Percentiles rank a stretch among this genome's conserved stretches.
Evolutionary conservation across 1,140 invertebrate genomes (phyloP).

Genomic region (Popillia japonica): DNA sequence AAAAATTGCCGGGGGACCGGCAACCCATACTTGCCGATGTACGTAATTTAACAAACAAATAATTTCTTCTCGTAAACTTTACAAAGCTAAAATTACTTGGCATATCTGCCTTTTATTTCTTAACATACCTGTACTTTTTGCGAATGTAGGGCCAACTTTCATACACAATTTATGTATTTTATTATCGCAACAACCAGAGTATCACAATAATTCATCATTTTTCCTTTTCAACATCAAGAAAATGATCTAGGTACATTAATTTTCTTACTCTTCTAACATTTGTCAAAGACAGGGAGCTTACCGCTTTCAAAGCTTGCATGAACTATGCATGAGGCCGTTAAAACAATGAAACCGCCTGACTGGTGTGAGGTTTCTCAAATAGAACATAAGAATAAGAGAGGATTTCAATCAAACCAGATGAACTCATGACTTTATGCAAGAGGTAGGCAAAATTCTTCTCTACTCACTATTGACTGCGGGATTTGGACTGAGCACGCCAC

Average conservation of each 20-base stretch:
- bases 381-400: conserved; percentile 59
- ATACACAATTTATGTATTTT: too few relatives aligned
- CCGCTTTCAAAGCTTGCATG: conserved; percentile 50
- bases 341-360: conserved; percentile 55
- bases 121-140: too few relatives aligned
- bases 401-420: conserved; percentile 61
- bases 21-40: too few relatives aligned
- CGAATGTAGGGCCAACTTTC: too few relatives aligned
- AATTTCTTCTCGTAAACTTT: too few relatives aligned
- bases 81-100: too few relatives aligned
- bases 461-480: conserved; percentile 46
- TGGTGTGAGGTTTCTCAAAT: conserved; percentile 59
- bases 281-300: conserved; percentile 16
- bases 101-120: too few relatives aligned
- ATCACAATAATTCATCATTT: background rate
- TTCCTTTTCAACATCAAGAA: conserved; percentile 12
- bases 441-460: conserved; percentile 48
- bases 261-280: conserved; percentile 34
- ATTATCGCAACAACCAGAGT: too few relatives aligned
- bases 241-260: conserved; percentile 35
- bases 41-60: too few relatives aligned
- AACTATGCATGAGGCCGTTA: conserved; percentile 58
- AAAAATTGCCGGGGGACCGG: too few relatives aligned
- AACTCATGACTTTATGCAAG: conserved; percentile 61
- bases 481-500: conserved; percentile 37